Evolutionary conservation across 2,797 vertebrate species (phyloP).

Genomic region (Lagorchestes hirsutus): DNA sequence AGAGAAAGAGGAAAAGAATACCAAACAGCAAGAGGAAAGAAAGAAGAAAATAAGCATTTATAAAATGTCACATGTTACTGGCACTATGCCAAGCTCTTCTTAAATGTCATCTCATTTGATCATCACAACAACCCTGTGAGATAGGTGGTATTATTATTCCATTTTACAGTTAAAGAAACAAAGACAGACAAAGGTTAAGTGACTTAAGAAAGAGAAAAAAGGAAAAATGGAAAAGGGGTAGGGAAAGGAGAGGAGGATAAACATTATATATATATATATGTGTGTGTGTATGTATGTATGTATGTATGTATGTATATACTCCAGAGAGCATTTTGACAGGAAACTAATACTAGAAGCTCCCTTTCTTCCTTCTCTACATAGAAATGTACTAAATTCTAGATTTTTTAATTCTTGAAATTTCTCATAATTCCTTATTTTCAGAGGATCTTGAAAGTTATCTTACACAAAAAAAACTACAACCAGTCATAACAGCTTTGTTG

Average conservation of each 20-base stretch:
- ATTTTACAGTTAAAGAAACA: not conserved
- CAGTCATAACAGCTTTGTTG: not conserved
- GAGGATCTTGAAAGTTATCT: not conserved
- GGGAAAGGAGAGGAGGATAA: not conserved
- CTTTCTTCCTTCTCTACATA: not conserved
- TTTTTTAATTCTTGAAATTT: not conserved
- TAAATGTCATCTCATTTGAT: not conserved
- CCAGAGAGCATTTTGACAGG: not conserved
- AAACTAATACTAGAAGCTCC: not conserved
- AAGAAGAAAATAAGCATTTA: no score
- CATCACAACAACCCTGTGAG: not conserved
- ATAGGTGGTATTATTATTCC: not conserved
- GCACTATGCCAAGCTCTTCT: not conserved
- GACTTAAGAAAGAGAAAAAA: not conserved
- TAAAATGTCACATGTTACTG: no score
- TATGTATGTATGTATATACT: not conserved
- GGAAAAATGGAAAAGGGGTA: not conserved
- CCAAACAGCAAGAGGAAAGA: no score
- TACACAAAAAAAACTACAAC: not conserved
- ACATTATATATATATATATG: no score
- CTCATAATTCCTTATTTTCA: not conserved
- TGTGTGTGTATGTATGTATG: no score
- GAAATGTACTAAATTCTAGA: not conserved
- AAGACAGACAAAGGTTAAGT: not conserved
- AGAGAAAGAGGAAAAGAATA: not conserved